Percentiles rank a stretch among this genome's conserved stretches.
phyloP scores from a whole-genome alignment of 2,113 vertebrate species.

The Siphamia tubifer region DNA sequence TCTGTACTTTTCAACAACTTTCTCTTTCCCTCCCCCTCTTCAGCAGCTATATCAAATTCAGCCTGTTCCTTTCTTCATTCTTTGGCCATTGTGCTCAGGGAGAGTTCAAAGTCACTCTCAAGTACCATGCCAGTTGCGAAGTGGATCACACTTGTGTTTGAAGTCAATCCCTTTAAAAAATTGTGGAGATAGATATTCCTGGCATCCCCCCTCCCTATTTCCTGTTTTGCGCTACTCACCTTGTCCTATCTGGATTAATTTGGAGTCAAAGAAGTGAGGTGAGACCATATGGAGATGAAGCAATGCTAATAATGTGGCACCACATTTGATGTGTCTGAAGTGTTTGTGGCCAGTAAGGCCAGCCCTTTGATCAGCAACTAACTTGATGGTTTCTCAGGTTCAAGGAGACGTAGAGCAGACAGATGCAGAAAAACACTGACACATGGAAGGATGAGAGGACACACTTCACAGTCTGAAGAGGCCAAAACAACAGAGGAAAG shows the following conservation, averaged over 20 bases:
- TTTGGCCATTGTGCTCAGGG: slow-evolving; percentile 38
- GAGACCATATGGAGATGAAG: slow-evolving; percentile 73
- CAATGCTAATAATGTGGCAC: slow-evolving; percentile 59
- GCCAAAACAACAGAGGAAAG: slow-evolving; percentile 28
- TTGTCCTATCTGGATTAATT: slow-evolving; percentile 69
- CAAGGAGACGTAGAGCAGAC: slow-evolving; percentile 52
- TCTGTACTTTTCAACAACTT: slow-evolving; percentile 26
- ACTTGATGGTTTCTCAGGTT: slow-evolving; percentile 60
- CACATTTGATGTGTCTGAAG: slow-evolving; percentile 76
- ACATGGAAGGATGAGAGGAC: slow-evolving; percentile 31
- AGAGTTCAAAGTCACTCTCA: slow-evolving; percentile 68
- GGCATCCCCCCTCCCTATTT: slow-evolving; percentile 10
- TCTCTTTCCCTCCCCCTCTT: slow-evolving; percentile 8
- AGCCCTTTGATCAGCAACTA: slow-evolving; percentile 74
- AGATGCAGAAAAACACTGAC: slow-evolving; percentile 26
- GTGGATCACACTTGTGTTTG: slow-evolving; percentile 60
- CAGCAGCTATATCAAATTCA: slow-evolving; percentile 13
- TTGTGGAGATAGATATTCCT: slow-evolving; percentile 18
- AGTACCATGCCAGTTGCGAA: slow-evolving; percentile 41
- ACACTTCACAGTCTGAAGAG: slow-evolving; percentile 36
- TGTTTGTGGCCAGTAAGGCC: slow-evolving; percentile 56
- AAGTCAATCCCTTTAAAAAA: slow-evolving; percentile 57
- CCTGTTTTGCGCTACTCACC: slow-evolving; percentile 19
- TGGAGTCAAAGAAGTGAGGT: slow-evolving; percentile 44
- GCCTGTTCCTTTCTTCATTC: slow-evolving; percentile 13